Conservation (phyloP, 2,113 vertebrate species). For the Nyctereutes procyonoides region DNA sequence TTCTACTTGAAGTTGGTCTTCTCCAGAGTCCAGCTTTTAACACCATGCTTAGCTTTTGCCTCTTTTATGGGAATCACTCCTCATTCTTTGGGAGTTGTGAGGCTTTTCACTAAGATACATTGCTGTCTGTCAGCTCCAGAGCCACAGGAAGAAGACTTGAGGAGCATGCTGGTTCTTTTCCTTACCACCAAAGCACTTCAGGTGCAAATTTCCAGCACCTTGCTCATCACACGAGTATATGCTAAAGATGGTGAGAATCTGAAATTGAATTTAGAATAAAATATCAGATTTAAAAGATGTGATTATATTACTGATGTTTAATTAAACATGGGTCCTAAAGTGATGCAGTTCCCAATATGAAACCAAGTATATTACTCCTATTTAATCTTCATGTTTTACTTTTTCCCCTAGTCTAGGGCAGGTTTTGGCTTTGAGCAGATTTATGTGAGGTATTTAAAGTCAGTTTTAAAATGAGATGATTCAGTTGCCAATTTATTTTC, state of each 20-base stretch:
- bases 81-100: not conserved
- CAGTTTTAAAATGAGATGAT: slow-evolving; percentile 31
- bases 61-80: not conserved
- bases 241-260: not conserved
- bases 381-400: not conserved
- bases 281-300: not conserved
- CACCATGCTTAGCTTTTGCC: not conserved
- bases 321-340: not conserved
- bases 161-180: not conserved
- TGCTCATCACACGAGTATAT: not conserved
- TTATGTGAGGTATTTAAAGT: not conserved
- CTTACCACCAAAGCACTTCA: not conserved
- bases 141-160: not conserved
- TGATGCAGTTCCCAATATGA: not conserved
- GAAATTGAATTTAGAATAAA: slow-evolving; percentile 25
- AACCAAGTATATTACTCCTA: not conserved
- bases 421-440: not conserved
- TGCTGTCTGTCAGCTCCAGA: not conserved
- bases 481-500: slow-evolving; percentile 40
- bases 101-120: not conserved
- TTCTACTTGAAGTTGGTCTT: not conserved
- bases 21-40: not conserved
- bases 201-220: not conserved
- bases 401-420: not conserved
- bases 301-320: not conserved